A percentile compares a stretch with the other conserved stretches of the same genome.
Evolutionary conservation across 2,888 invertebrate genomes (phyloP).

Genomic region (Agriopis marginaria): DNA sequence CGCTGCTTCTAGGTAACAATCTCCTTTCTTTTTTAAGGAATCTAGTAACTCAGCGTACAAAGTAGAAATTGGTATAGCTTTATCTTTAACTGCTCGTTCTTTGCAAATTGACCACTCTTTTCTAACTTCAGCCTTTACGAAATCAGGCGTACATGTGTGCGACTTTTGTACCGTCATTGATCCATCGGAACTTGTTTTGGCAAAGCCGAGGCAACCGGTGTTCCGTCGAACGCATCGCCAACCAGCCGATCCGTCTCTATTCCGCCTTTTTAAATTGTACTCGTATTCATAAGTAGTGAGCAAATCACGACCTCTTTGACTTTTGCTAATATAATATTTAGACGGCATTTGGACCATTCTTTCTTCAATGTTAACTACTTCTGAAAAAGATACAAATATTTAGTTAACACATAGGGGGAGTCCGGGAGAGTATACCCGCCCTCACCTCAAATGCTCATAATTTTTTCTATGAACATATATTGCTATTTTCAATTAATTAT

Average conservation of each 20-base stretch:
- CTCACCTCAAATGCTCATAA: too few species aligned
- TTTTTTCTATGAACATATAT: too few species aligned
- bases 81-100: conserved; percentile 8
- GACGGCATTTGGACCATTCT: too few species aligned
- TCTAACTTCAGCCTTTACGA: conserved; percentile 5
- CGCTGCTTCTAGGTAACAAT: neutral
- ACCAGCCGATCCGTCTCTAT: conserved; percentile 4
- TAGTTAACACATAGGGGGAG: too few species aligned
- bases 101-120: conserved; percentile 1
- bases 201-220: neutral
- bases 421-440: too few species aligned
- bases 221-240: conserved; percentile 5
- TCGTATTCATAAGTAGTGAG: neutral
- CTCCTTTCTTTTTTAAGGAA: neutral
- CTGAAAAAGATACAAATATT: neutral
- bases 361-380: neutral
- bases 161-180: neutral
- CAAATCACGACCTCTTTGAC: neutral
- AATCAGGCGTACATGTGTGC: conserved; percentile 3
- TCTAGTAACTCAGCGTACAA: conserved; percentile 2
- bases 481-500: too few species aligned
- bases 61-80: neutral
- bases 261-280: neutral
- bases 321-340: neutral
- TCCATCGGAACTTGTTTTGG: neutral